phyloP scores from a whole-genome alignment of 2,888 invertebrate genomes.

The Phortica okadai region DNA sequence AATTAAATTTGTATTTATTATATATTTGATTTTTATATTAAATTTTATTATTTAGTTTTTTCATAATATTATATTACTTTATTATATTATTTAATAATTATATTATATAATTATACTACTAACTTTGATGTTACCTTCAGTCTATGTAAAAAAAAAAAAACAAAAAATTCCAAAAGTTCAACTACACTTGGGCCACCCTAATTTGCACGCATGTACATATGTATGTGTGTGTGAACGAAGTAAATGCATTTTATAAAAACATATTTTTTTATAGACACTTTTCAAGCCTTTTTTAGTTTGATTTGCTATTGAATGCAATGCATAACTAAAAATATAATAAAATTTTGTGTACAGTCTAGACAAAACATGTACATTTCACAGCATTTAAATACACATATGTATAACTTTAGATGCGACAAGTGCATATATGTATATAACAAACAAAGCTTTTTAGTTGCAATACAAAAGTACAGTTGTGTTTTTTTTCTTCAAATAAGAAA shows the following conservation, averaged over 20 bases:
- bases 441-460: constrained; percentile 5
- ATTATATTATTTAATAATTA: too few relatives aligned
- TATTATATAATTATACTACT: too few relatives aligned
- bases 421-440: constrained; percentile 6
- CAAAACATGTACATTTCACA: constrained; percentile 23
- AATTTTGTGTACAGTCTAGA: constrained; percentile 36
- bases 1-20: too few relatives aligned
- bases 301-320: constrained; percentile 50
- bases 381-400: not conserved
- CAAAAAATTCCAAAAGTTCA: not conserved
- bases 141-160: too few relatives aligned
- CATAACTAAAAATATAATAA: constrained; percentile 29
- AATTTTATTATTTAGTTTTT: too few relatives aligned
- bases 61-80: too few relatives aligned
- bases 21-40: too few relatives aligned
- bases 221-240: constrained; percentile 23
- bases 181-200: constrained; percentile 12
- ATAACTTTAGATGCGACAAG: not conserved
- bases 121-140: too few relatives aligned
- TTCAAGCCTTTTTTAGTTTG: constrained; percentile 57
- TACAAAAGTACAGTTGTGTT: constrained; percentile 34
- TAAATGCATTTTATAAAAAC: constrained; percentile 30
- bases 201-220: not conserved
- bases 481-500: not conserved
- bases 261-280: constrained; percentile 26